These are phyloP conservation scores for Ferrisia virgata DNA, from an alignment of 2,888 invertebrate genomes.

Conservation along the genomic window DNA sequence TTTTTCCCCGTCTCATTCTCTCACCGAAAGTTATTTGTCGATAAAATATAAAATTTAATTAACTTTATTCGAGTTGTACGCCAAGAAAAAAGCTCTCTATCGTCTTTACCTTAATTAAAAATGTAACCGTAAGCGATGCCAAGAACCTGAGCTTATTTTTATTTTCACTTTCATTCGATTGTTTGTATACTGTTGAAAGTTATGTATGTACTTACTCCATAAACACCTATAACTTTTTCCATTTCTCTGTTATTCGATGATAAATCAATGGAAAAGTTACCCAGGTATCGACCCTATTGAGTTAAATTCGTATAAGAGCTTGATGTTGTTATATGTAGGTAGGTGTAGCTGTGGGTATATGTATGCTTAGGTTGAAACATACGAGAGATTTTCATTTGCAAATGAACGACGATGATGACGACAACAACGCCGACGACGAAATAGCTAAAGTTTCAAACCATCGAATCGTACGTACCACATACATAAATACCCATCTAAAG, in stretches of 20 bases:
- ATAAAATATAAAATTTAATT: not conserved
- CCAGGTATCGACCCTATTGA: not conserved
- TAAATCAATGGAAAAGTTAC: not conserved
- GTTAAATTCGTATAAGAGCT: too few species aligned
- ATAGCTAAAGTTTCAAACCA: not conserved
- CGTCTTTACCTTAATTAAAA: not conserved
- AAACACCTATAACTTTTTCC: not conserved
- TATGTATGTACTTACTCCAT: not conserved
- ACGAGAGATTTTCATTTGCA: not conserved
- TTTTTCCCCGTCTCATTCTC: not conserved
- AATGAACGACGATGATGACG: not conserved
- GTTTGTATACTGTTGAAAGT: not conserved
- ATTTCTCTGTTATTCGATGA: not conserved
- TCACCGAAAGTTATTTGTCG: not conserved
- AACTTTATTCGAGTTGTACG: not conserved
- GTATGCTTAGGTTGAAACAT: not conserved
- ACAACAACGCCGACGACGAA: not conserved
- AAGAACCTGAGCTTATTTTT: not conserved
- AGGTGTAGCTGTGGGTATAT: not conserved
- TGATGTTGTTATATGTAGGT: too few species aligned
- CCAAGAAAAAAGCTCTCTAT: not conserved
- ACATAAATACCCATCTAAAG: too few species aligned
- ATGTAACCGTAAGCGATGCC: not conserved
- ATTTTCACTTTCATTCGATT: not conserved
- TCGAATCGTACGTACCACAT: not conserved